Percentiles rank a stretch among this genome's conserved stretches.
Conservation (phyloP, 2,797 vertebrate genomes). For the Antrozous pallidus region DNA sequence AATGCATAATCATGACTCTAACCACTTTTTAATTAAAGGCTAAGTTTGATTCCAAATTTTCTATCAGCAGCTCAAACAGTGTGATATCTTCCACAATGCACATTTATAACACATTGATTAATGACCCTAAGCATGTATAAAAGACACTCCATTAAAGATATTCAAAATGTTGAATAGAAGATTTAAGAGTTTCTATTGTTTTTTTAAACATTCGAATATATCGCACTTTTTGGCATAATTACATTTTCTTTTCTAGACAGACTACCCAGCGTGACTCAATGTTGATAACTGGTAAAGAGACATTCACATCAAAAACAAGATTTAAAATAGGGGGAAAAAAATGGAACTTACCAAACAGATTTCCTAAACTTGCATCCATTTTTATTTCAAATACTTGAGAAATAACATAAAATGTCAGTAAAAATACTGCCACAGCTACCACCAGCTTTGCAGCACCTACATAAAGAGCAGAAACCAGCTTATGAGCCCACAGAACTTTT, state of each 20-base stretch:
- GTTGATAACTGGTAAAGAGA: not conserved
- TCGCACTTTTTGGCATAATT: not conserved
- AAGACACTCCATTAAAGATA: not conserved
- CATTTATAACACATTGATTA: not conserved
- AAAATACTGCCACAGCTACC: slow-evolving; percentile 86
- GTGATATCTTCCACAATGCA: not conserved
- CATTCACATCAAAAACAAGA: slow-evolving; percentile 16
- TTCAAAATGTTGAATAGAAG: not conserved
- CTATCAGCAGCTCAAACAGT: not conserved
- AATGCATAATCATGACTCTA: not conserved
- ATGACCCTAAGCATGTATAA: not conserved
- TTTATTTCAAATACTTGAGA: slow-evolving; percentile 94
- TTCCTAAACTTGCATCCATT: slow-evolving; percentile 88
- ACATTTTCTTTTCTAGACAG: slow-evolving; percentile 5
- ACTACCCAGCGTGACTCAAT: not conserved
- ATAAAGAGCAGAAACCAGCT: slow-evolving; percentile 34
- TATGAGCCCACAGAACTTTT: not conserved
- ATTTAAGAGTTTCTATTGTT: not conserved
- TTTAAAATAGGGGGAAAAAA: not conserved
- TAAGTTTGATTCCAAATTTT: not conserved
- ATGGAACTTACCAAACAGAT: slow-evolving; percentile 88
- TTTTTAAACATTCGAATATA: slow-evolving; percentile 19
- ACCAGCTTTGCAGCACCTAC: slow-evolving; percentile 90
- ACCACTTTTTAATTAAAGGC: not conserved
- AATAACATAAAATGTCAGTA: slow-evolving; percentile 91